phyloP scores from a whole-genome alignment of 2,113 vertebrate genomes.

The Tinamus guttatus region DNA sequence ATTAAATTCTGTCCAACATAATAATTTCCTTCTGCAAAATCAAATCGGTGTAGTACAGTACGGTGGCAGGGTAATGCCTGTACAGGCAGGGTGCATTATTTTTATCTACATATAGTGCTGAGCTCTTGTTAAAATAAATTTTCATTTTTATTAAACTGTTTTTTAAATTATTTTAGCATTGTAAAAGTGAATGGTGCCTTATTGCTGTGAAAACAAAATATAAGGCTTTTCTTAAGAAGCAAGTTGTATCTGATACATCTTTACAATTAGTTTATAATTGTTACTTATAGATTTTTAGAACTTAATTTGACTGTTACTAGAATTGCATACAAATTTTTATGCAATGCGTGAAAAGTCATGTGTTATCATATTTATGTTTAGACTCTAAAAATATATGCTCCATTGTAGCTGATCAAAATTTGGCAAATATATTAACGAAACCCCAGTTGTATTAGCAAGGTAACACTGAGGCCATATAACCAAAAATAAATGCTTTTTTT shows the following conservation, averaged over 20 bases:
- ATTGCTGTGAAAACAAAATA: neutral
- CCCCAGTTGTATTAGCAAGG: conserved; percentile 63
- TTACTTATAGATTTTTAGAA: neutral
- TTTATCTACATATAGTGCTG: neutral
- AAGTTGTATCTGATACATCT: neutral
- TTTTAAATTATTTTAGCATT: neutral
- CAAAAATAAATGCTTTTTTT: conserved; percentile 68
- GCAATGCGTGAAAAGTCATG: neutral
- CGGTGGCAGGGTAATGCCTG: no score
- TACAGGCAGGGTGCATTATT: neutral
- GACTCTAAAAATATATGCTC: neutral
- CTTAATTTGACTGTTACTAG: neutral
- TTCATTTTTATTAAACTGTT: neutral
- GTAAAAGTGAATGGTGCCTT: neutral
- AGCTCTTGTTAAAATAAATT: neutral
- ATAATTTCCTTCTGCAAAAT: neutral
- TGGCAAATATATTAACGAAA: conserved; percentile 32
- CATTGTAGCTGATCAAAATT: neutral
- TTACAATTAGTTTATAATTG: neutral
- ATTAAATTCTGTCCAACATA: neutral
- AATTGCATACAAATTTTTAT: neutral
- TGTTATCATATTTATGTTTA: neutral
- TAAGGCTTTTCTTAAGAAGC: neutral
- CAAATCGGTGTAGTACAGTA: neutral
- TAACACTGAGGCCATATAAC: conserved; percentile 73